A percentile compares a stretch with the other conserved stretches of the same genome.
Evolutionary conservation across 2,113 vertebrate species (phyloP).

Genomic region (Copsychus sechellarum): DNA sequence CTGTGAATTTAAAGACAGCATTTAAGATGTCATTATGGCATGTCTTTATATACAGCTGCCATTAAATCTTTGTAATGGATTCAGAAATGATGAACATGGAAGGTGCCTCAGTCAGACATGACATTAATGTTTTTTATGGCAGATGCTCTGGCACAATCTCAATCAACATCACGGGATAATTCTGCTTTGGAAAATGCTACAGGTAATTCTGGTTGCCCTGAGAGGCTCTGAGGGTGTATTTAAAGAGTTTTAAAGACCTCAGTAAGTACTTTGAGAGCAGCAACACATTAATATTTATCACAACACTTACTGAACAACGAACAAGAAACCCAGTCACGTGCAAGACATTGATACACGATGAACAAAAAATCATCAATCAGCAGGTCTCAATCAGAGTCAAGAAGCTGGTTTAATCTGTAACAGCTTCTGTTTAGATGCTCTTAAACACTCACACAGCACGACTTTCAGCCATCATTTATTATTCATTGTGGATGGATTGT

Average conservation of each 20-base stretch:
- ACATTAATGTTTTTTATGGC: constrained; percentile 47
- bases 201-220: constrained; percentile 27
- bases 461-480: background rate
- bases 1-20: constrained; percentile 53
- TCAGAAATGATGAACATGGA: constrained; percentile 24
- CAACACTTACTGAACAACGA: background rate
- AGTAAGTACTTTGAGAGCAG: background rate
- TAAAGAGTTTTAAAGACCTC: constrained; percentile 12
- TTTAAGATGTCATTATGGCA: constrained; percentile 65
- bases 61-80: constrained; percentile 58
- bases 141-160: constrained; percentile 51
- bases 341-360: rapidly evolving
- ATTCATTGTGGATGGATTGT: background rate
- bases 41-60: constrained; percentile 42
- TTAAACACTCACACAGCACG: background rate
- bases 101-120: constrained; percentile 27
- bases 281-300: constrained; percentile 48
- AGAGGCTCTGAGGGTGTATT: background rate
- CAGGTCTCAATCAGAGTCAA: background rate
- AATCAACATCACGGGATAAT: constrained; percentile 36
- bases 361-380: background rate
- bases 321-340: background rate
- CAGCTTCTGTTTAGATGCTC: background rate
- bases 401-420: background rate
- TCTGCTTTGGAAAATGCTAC: constrained; percentile 17